Conservation (phyloP, 2,888 invertebrate genomes). For the Apantesis nais region DNA sequence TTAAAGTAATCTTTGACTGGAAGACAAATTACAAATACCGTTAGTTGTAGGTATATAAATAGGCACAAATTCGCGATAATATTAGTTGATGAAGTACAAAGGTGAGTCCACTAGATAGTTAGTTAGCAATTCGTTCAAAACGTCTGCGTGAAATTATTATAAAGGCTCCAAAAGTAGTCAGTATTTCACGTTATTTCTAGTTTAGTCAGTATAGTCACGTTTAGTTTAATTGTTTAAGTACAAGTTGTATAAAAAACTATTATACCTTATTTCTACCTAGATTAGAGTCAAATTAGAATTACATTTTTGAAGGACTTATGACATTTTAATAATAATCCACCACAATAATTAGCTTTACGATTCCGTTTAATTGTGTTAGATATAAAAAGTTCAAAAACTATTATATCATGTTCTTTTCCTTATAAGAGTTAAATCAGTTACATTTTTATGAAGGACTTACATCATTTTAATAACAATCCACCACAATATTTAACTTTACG, state of each 20-base stretch:
- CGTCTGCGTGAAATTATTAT: not conserved
- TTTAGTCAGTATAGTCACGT: not conserved
- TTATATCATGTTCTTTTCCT: too few species aligned
- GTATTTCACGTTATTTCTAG: too few species aligned
- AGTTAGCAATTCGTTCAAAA: not conserved
- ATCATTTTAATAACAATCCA: not conserved
- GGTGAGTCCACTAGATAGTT: not conserved
- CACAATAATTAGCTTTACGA: not conserved
- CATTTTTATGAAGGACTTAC: too few species aligned
- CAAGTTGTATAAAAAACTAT: not conserved
- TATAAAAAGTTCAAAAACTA: too few species aligned
- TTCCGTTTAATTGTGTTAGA: too few species aligned
- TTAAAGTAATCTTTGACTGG: not conserved
- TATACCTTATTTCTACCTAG: fast-evolving
- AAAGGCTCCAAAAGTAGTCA: too few species aligned
- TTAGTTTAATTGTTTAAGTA: not conserved
- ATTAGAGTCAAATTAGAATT: not conserved
- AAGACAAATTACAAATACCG: not conserved
- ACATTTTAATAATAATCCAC: not conserved
- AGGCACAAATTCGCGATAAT: not conserved
- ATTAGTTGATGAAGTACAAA: not conserved
- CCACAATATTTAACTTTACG: not conserved
- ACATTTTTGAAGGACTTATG: not conserved
- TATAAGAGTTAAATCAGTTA: too few species aligned
- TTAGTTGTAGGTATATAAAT: not conserved